Evolutionary conservation across 2,113 vertebrate genomes (phyloP).

Genomic region (Neoarius graeffei): DNA sequence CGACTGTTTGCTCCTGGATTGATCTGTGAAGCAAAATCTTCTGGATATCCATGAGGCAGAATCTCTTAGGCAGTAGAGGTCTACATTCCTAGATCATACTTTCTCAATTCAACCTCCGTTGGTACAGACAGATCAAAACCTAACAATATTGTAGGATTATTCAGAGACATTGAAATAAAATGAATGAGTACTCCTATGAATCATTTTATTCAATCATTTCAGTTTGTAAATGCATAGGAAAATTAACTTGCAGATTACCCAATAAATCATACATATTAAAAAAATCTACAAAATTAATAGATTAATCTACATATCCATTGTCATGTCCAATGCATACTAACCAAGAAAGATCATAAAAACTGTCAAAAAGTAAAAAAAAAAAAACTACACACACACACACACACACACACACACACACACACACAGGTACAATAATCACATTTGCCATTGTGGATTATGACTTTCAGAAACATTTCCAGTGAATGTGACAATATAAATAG

Average conservation of each 20-base stretch:
- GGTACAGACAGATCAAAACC: too few species aligned
- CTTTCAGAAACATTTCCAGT: slow-evolving; percentile 18
- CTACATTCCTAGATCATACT: too few species aligned
- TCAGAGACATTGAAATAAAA: neutral
- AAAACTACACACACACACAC: too few species aligned
- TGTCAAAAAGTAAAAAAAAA: too few species aligned
- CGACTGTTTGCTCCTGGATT: too few species aligned
- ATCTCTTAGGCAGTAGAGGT: too few species aligned
- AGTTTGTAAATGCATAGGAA: neutral
- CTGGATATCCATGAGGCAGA: too few species aligned
- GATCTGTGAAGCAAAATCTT: too few species aligned
- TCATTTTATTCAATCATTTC: neutral
- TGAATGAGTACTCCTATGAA: neutral
- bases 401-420: neutral
- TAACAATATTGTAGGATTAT: neutral
- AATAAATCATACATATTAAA: neutral
- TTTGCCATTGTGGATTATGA: slow-evolving; percentile 3
- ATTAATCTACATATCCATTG: neutral
- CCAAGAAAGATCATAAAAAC: neutral
- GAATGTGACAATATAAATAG: slow-evolving; percentile 1
- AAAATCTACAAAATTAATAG: neutral
- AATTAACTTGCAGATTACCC: neutral
- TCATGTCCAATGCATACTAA: neutral
- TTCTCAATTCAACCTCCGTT: too few species aligned
- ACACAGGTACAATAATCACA: neutral